Evolutionary conservation across 2,113 vertebrate genomes (phyloP), one percentile per base, ranked within the genome.

Genomic region (Labeo catla): DNA sequence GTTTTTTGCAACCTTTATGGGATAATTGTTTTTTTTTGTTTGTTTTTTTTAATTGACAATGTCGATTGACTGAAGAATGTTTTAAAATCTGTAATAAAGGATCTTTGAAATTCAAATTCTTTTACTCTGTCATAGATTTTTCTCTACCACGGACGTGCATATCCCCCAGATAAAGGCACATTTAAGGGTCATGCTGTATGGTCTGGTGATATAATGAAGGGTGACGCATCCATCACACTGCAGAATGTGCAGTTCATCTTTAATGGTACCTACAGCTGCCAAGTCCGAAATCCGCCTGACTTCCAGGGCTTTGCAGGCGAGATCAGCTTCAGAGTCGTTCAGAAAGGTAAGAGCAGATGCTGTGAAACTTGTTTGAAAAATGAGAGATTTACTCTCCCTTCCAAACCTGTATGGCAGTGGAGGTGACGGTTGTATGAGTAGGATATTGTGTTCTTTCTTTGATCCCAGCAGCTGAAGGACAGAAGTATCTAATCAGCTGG

Each of bases 251-350:
- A 93, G 86, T 95, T 95, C 52, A 94, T 86, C 0, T 98, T 97
- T 89, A 99, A 99, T 0, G 98, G 98, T 4, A 99, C 97, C 0
- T 99, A 94, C 90, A 94, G 91, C 84, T 98, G 98, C 88, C 95
- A 96, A 59, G 97, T 99, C 90, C 95, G 91, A 87, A 99, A 99
- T 92, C 95, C 86, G 0, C 98, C 97, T 1, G 98, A 99, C 0
- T 93, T 97, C 0, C 95, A 96, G 0, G 96, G 97, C 63, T 89
- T 85, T 1, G 89, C 94, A 0, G 95, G 96, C 10, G 95, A 98
- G 88, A 94, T 96, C 89, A 34, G 76, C 0, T 93, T 99, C 59
- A 93, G 84, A 7, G 96, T 99, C 0, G 96, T 95, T 78, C 59
- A 88, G 63, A 92, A 93, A 93, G 94, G 95, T 96, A 36, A 93